A percentile compares a stretch with the other conserved stretches of the same genome.
Evolutionary conservation across 2,113 vertebrate genomes (phyloP).

Genomic region (Phoenicopterus ruber): DNA sequence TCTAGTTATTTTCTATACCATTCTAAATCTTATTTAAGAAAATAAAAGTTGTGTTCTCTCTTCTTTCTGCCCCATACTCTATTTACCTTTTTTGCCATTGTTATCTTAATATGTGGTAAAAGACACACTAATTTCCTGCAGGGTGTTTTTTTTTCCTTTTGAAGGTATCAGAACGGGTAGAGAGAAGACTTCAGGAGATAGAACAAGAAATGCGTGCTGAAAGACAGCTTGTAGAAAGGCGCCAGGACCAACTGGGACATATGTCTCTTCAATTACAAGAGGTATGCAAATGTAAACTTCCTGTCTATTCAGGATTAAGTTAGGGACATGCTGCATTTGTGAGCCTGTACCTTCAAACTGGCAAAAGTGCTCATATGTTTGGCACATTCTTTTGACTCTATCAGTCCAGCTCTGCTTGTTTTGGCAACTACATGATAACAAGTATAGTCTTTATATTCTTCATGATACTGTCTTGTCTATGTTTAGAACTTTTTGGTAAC

Average conservation of each 20-base stretch:
- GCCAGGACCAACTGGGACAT: conserved; percentile 74
- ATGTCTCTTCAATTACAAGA: conserved; percentile 82
- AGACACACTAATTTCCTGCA: neutral
- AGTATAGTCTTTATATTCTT: neutral
- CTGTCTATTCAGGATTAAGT: neutral
- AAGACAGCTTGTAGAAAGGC: conserved; percentile 72
- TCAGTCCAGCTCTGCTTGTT: neutral
- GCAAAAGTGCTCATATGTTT: neutral
- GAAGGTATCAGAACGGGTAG: conserved; percentile 85
- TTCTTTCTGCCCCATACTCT: neutral
- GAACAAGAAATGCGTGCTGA: conserved; percentile 82
- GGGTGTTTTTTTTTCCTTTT: neutral
- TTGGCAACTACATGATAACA: neutral
- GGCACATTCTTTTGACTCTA: neutral
- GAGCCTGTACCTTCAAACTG: neutral
- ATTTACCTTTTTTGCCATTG: neutral
- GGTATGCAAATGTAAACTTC: conserved; percentile 67
- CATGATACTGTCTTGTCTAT: neutral
- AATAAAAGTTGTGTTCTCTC: neutral
- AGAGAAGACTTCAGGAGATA: conserved; percentile 86
- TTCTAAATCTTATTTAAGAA: neutral
- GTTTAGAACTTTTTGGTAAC: neutral
- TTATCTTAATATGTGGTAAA: neutral
- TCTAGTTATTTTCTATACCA: neutral
- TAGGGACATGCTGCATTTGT: neutral